Evolutionary conservation across 2,113 vertebrate genomes (phyloP).

Genomic region (Willisornis vidua): DNA sequence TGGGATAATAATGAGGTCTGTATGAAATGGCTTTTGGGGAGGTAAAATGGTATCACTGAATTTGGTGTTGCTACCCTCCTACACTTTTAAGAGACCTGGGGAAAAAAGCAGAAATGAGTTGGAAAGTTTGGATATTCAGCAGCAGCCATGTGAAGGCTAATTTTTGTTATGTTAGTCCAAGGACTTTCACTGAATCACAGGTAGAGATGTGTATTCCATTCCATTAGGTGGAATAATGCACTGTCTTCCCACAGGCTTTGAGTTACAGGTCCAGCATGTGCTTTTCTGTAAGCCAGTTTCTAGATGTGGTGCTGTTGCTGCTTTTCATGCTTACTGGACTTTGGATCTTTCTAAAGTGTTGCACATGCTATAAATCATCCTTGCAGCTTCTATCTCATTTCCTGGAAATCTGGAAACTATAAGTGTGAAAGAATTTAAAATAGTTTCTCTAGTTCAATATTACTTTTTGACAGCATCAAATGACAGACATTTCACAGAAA

Average conservation of each 20-base stretch:
- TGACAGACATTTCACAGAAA: not conserved
- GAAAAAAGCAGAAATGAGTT: not conserved
- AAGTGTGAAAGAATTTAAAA: not conserved
- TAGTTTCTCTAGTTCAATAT: not conserved
- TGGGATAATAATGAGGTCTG: not conserved
- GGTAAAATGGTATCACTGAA: not conserved
- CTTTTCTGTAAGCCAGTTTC: not conserved
- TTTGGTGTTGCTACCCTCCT: not conserved
- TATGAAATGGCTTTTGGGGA: not conserved
- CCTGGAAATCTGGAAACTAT: not conserved
- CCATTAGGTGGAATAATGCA: not conserved
- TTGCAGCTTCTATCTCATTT: not conserved
- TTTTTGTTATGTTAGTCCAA: not conserved
- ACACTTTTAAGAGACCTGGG: not conserved
- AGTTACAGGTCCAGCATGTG: not conserved
- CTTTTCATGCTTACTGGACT: not conserved
- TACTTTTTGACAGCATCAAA: not conserved
- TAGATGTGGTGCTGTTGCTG: not conserved
- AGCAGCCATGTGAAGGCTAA: not conserved
- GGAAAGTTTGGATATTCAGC: not conserved
- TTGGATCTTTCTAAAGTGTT: not conserved
- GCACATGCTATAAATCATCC: not conserved
- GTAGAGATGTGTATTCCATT: not conserved
- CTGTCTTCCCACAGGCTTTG: not conserved
- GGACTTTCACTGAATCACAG: not conserved